These are phyloP conservation scores for Dromiciops gliroides DNA, from an alignment of 2,113 vertebrate genomes.

Conservation along the genomic window DNA sequence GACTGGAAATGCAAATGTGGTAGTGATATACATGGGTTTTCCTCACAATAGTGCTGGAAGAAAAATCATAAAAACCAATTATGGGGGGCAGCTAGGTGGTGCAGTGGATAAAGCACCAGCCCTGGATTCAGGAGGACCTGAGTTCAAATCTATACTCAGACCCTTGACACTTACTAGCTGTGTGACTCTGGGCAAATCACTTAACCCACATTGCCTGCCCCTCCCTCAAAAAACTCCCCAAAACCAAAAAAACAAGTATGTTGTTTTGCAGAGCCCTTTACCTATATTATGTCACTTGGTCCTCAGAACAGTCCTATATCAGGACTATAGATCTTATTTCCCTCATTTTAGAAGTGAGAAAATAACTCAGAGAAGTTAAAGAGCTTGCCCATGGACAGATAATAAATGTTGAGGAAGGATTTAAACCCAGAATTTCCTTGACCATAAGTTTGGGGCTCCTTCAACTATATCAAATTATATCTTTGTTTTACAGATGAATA, in stretches of 20 bases:
- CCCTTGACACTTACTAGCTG: too few species aligned
- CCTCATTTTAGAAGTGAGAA: neutral
- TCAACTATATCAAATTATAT: neutral
- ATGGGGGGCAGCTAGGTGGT: too few species aligned
- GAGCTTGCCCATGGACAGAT: neutral
- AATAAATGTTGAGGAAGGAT: neutral
- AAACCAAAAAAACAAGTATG: too few species aligned
- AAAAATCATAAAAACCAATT: neutral
- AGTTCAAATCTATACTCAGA: too few species aligned
- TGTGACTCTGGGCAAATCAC: too few species aligned
- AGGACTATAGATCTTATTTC: neutral
- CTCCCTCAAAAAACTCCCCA: too few species aligned
- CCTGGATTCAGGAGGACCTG: too few species aligned
- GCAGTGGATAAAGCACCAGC: too few species aligned
- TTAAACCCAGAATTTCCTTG: neutral
- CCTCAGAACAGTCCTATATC: neutral
- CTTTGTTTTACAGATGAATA: neutral
- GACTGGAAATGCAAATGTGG: neutral
- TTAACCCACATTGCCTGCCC: too few species aligned
- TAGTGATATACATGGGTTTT: neutral
- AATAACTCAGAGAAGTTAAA: neutral
- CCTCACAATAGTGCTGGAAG: neutral
- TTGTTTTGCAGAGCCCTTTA: neutral
- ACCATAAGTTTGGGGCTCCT: neutral
- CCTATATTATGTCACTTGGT: neutral